phyloP scores from a whole-genome alignment of 2,797 vertebrate genomes.

The Sebastes alutus region DNA sequence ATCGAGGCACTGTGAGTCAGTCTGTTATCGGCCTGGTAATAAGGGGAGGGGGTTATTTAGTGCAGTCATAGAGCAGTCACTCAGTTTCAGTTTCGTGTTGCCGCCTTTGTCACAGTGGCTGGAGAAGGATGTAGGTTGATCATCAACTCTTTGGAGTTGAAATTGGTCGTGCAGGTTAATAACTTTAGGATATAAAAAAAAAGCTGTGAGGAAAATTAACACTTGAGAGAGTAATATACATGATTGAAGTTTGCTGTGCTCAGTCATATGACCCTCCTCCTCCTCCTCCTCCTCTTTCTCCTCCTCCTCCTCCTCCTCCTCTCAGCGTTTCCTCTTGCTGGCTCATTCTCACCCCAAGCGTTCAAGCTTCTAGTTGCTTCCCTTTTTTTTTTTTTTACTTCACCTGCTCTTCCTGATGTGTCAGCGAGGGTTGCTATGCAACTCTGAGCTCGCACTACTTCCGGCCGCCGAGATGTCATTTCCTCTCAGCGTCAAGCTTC shows the following conservation, averaged over 20 bases:
- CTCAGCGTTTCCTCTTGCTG: conserved; percentile 10
- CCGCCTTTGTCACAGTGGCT: conserved; percentile 27
- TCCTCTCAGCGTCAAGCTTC: conserved; percentile 71
- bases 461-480: conserved; percentile 75
- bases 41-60: conserved; percentile 23
- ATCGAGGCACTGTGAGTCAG: conserved; percentile 58
- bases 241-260: neutral
- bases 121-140: neutral
- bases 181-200: neutral
- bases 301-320: neutral
- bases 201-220: neutral
- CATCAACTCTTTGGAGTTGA: neutral
- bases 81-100: conserved; percentile 42
- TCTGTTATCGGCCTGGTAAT: conserved; percentile 65
- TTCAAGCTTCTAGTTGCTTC: neutral
- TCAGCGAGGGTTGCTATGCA: conserved; percentile 66
- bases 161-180: neutral
- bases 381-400: conserved; percentile 37
- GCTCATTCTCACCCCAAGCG: conserved; percentile 9
- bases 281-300: too few species aligned
- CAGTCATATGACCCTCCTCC: conserved; percentile 3
- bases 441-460: conserved; percentile 57
- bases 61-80: conserved; percentile 34
- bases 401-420: conserved; percentile 60
- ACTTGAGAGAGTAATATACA: neutral